Evolutionary conservation across 2,113 vertebrate genomes (phyloP).

Genomic region (Excalfactoria chinensis): DNA sequence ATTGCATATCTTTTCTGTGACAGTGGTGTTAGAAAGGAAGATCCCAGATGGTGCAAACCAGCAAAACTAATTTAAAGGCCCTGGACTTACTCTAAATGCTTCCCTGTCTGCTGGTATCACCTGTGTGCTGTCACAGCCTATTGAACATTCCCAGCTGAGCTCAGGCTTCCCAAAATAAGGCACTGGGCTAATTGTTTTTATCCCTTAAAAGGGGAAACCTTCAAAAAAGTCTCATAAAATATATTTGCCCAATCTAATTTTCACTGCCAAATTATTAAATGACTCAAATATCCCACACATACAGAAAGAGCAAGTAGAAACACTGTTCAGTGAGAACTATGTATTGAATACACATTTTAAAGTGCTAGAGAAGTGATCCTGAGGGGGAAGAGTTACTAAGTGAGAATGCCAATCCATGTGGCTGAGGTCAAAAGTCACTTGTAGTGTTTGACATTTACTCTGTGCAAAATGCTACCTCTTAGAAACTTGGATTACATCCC

Average conservation of each 20-base stretch:
- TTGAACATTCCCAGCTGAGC: slow-evolving; percentile 20
- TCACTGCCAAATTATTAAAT: background rate
- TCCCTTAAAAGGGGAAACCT: background rate
- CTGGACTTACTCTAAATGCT: slow-evolving; percentile 7
- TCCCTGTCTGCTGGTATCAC: background rate
- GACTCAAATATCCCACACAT: background rate
- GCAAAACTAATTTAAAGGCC: slow-evolving; percentile 38
- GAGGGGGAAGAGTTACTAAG: background rate
- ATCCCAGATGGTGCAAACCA: slow-evolving; percentile 44
- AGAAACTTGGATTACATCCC: background rate
- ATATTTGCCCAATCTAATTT: background rate
- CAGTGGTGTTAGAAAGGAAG: slow-evolving; percentile 33
- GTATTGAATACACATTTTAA: background rate
- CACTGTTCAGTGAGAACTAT: accelerated
- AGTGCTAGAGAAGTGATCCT: background rate
- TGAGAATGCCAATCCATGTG: background rate
- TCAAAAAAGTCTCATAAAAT: background rate
- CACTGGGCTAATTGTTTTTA: background rate
- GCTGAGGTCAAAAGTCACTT: background rate
- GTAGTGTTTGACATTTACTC: background rate
- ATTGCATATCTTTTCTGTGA: slow-evolving; percentile 34
- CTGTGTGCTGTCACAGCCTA: slow-evolving; percentile 12
- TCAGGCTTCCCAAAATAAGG: background rate
- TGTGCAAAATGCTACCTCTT: background rate
- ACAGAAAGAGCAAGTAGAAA: background rate